Evolutionary conservation across 2,113 vertebrate genomes (phyloP).

Genomic region (Glaucomys volans): DNA sequence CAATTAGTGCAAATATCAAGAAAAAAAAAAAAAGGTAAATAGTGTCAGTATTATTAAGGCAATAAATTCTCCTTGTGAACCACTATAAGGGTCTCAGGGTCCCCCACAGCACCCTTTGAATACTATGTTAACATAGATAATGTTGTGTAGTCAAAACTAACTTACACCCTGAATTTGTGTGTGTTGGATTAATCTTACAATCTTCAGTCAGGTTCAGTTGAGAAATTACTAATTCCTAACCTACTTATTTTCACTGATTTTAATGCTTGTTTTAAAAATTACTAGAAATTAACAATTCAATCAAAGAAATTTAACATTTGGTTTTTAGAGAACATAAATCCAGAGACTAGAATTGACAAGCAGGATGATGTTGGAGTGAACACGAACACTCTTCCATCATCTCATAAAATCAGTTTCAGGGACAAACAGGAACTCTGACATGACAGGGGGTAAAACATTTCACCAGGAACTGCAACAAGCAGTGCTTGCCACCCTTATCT

Average conservation of each 20-base stretch:
- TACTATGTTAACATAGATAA: too few relatives aligned
- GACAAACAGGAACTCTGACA: background rate
- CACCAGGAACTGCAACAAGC: background rate
- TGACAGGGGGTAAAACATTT: background rate
- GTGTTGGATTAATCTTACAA: background rate
- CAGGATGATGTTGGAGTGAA: background rate
- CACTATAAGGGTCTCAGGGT: background rate
- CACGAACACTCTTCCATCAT: background rate
- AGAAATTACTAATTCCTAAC: background rate
- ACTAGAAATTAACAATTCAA: background rate
- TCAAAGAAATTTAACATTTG: background rate
- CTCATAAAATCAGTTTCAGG: background rate
- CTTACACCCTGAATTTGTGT: background rate
- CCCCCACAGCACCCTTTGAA: background rate
- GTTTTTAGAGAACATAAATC: background rate
- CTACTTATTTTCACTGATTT: background rate
- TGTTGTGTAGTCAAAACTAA: background rate
- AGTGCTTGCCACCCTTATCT: background rate
- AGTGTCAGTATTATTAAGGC: background rate
- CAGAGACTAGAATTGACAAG: background rate
- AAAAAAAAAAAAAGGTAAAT: background rate
- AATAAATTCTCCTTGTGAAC: background rate
- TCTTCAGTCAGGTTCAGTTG: background rate
- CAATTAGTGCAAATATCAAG: background rate
- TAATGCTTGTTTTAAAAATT: constrained; percentile 21